A percentile compares a stretch with the other conserved stretches of the same genome.
These are phyloP conservation scores for Corythucha ciliata DNA, from an alignment of 2,888 invertebrate species.

Conservation along the genomic window DNA sequence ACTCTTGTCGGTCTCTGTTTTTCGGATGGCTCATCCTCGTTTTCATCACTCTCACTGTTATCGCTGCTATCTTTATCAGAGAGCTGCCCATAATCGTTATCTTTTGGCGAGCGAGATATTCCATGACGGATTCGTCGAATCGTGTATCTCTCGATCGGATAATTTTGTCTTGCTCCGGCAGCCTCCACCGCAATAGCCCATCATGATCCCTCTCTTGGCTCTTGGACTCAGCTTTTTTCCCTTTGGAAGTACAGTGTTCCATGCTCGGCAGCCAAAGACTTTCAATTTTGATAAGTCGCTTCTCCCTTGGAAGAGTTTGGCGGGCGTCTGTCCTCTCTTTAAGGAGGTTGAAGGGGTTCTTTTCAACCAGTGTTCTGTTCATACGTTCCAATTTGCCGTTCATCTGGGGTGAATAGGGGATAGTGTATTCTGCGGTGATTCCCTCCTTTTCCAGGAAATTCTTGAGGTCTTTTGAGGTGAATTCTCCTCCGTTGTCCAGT, in stretches of 20 bases:
- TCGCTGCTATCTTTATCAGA: too few species aligned
- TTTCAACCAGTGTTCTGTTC: slow-evolving; percentile 24
- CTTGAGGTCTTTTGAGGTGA: slow-evolving; percentile 18
- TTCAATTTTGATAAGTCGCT: slow-evolving; percentile 24
- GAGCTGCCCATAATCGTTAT: too few species aligned
- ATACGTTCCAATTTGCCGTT: slow-evolving; percentile 25
- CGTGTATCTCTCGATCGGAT: slow-evolving; percentile 17
- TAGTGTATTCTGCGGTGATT: slow-evolving; percentile 24
- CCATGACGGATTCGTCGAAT: slow-evolving; percentile 22
- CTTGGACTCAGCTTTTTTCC: slow-evolving; percentile 19
- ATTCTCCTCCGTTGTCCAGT: slow-evolving; percentile 34
- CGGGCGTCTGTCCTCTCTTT: slow-evolving; percentile 21
- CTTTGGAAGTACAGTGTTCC: slow-evolving; percentile 21
- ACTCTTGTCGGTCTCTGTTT: neutral
- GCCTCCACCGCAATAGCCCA: slow-evolving; percentile 19
- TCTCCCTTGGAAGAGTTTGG: slow-evolving; percentile 22
- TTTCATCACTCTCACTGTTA: too few species aligned
- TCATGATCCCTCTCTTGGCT: slow-evolving; percentile 12
- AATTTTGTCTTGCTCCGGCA: slow-evolving; percentile 10
- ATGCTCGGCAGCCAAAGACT: slow-evolving; percentile 28
- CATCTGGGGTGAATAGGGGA: slow-evolving; percentile 20
- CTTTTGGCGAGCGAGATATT: too few species aligned
- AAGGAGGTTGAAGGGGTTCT: slow-evolving; percentile 21
- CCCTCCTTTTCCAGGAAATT: slow-evolving; percentile 24
- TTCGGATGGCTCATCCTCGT: neutral